A percentile compares a stretch with the other conserved stretches of the same genome.
These are phyloP conservation scores for Xanthorhoe spadicearia DNA, from an alignment of 2,888 invertebrate species.

Conservation along the genomic window DNA sequence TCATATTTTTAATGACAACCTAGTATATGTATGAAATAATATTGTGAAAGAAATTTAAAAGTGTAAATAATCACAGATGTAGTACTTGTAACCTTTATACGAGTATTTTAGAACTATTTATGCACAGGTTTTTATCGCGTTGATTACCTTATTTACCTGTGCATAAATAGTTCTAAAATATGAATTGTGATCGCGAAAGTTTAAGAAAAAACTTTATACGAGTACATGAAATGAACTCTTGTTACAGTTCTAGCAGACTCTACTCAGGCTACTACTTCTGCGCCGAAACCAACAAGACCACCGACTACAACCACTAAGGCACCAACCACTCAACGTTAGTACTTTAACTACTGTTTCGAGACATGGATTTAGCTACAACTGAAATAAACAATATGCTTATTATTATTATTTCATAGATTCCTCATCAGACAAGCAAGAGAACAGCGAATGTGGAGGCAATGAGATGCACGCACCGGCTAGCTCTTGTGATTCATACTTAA, in stretches of 20 bases:
- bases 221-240: neutral
- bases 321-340: constrained; percentile 54
- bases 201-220: too few species aligned
- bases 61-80: too few species aligned
- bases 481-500: constrained; percentile 90
- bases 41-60: too few species aligned
- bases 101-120: too few species aligned
- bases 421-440: constrained; percentile 56
- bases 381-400: neutral
- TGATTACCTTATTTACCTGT: too few species aligned
- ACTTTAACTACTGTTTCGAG: neutral
- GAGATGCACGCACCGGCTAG: constrained; percentile 82
- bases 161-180: too few species aligned
- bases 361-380: too few species aligned
- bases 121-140: too few species aligned
- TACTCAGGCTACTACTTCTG: constrained; percentile 56
- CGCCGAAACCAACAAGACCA: constrained; percentile 63
- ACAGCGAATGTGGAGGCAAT: constrained; percentile 55
- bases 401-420: constrained; percentile 19
- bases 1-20: too few species aligned
- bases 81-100: neutral
- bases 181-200: too few species aligned
- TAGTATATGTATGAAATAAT: too few species aligned
- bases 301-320: constrained; percentile 53
- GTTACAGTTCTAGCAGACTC: constrained; percentile 36